These are phyloP conservation scores for Eumeta japonica DNA, from an alignment of 1,140 invertebrate genomes.

Conservation along the genomic window DNA sequence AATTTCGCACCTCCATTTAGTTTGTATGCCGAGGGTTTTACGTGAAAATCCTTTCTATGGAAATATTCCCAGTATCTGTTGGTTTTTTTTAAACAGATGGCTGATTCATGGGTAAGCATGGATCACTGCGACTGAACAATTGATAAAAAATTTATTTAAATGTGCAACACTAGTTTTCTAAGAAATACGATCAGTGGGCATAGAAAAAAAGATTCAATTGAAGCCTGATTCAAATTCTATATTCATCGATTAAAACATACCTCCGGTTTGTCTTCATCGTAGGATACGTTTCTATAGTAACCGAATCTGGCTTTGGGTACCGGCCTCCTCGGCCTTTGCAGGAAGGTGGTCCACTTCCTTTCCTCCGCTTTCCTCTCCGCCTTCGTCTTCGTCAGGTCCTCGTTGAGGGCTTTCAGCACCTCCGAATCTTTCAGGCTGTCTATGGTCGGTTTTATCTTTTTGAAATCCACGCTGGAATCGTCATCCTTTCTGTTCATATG, in stretches of 20 bases:
- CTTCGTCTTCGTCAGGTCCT: constrained; percentile 47
- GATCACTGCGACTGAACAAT: no score
- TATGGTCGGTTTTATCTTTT: constrained; percentile 65
- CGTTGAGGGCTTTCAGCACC: constrained; percentile 66
- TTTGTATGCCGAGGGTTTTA: no score
- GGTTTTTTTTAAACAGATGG: no score
- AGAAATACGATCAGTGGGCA: no score
- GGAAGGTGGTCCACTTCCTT: constrained; percentile 68
- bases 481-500: constrained; percentile 36
- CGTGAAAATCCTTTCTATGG: no score
- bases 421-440: constrained; percentile 67
- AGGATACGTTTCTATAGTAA: constrained; percentile 18
- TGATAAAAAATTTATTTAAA: no score
- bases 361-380: constrained; percentile 58
- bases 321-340: constrained; percentile 67
- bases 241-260: constrained; percentile 9
- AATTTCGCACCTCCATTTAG: no score
- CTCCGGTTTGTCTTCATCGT: constrained; percentile 15
- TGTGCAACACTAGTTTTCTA: no score
- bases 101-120: no score
- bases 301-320: constrained; percentile 56
- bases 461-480: constrained; percentile 64
- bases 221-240: neutral
- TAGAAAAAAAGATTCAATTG: no score
- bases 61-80: no score